Percentiles rank a stretch among this genome's conserved stretches.
phyloP scores from a whole-genome alignment of 2,797 vertebrate species.

The Parotocinclus haroldoi region DNA sequence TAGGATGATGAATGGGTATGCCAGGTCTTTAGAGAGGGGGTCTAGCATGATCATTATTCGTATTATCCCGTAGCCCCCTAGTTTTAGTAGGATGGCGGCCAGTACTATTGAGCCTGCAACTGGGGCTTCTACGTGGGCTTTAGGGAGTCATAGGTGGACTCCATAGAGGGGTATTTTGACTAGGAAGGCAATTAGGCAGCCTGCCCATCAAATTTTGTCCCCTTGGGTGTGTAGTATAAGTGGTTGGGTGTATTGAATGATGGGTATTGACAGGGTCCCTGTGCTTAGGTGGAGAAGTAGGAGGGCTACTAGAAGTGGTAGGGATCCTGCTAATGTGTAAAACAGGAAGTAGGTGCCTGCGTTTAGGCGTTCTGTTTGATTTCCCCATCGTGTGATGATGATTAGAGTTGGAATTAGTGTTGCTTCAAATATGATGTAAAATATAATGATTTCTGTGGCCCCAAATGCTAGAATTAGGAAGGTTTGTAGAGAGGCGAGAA shows the following conservation, averaged over 20 bases:
- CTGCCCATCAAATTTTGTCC: neutral
- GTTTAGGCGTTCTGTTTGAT: conserved; percentile 39
- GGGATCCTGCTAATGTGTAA: conserved; percentile 7
- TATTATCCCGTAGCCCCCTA: conserved; percentile 50
- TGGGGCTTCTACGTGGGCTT: no score
- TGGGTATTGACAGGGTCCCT: neutral
- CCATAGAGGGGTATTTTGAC: conserved; percentile 57
- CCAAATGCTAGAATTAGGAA: conserved; percentile 42
- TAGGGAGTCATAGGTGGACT: neutral
- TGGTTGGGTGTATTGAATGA: fast-evolving
- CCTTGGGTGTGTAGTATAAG: fast-evolving
- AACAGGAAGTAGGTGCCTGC: conserved; percentile 46
- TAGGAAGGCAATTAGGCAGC: conserved; percentile 34
- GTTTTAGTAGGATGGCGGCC: conserved; percentile 34
- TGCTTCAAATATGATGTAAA: conserved; percentile 22
- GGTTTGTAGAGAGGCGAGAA: conserved; percentile 1
- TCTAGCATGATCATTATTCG: conserved; percentile 1
- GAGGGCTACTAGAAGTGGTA: conserved; percentile 23
- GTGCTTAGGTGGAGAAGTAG: neutral
- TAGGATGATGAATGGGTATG: conserved; percentile 41
- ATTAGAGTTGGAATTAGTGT: conserved; percentile 37
- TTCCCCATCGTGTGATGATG: conserved; percentile 50
- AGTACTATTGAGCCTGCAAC: conserved; percentile 44
- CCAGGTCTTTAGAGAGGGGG: conserved; percentile 34
- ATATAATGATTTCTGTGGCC: conserved; percentile 16